Percentiles rank a stretch among this genome's conserved stretches.
Conservation (phyloP, 2,113 vertebrate species). For the Ancistrus triradiatus region DNA sequence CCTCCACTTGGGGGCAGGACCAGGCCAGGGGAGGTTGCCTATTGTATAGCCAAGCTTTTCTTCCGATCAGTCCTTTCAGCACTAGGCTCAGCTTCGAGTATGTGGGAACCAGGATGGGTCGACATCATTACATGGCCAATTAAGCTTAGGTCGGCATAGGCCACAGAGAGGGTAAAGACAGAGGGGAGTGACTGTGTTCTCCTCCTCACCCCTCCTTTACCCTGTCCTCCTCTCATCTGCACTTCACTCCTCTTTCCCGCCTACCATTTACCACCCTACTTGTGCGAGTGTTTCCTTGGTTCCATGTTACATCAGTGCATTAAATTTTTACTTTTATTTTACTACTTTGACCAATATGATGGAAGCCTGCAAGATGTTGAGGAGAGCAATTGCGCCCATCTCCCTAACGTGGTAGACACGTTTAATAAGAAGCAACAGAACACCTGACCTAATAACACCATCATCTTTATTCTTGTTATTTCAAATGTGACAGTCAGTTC, state of each 20-base stretch:
- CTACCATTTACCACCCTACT: no score
- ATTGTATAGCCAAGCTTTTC: constrained; percentile 46
- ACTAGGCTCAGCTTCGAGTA: constrained; percentile 56
- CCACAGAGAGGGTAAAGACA: constrained; percentile 55
- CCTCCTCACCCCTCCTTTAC: constrained; percentile 30
- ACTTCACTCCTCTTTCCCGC: not conserved
- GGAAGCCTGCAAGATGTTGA: no score
- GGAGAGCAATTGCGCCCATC: no score
- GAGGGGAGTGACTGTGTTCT: constrained; percentile 51
- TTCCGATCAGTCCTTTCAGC: constrained; percentile 46
- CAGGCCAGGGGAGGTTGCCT: constrained; percentile 2
- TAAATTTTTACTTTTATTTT: no score
- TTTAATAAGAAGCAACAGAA: no score
- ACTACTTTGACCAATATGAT: no score
- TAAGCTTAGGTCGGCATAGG: constrained; percentile 64
- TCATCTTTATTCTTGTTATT: no score
- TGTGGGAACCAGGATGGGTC: constrained; percentile 64
- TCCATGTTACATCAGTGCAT: no score
- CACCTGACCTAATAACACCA: no score
- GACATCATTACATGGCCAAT: constrained; percentile 72
- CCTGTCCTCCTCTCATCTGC: constrained; percentile 28
- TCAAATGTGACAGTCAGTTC: no score
- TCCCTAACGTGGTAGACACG: no score
- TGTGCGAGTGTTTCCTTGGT: no score
- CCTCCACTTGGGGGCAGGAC: constrained; percentile 18